These are phyloP conservation scores for Acholoe squamosa DNA, from an alignment of 2,888 invertebrate species.

Conservation along the genomic window DNA sequence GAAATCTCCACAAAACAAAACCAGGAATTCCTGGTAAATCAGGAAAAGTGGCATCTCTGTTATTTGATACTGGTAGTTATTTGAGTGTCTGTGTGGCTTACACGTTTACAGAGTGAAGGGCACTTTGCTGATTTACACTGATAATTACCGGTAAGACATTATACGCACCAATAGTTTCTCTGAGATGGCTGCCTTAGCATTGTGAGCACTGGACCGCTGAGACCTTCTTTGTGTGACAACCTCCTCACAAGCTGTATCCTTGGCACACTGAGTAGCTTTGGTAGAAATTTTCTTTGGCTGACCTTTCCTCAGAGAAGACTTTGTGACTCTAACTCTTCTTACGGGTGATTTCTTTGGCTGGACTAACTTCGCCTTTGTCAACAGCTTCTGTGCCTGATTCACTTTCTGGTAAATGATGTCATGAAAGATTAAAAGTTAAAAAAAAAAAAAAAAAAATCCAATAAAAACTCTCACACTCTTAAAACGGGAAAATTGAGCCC, in stretches of 20 bases:
- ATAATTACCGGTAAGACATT: too few relatives aligned
- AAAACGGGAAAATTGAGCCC: too few relatives aligned
- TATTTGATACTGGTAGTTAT: too few relatives aligned
- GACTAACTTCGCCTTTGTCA: neutral
- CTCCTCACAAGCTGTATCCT: neutral
- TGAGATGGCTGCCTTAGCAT: constrained; percentile 55
- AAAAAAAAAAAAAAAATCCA: too few relatives aligned
- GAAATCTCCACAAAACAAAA: too few relatives aligned
- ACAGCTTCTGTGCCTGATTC: constrained; percentile 31
- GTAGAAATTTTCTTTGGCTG: neutral
- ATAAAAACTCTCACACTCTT: too few relatives aligned
- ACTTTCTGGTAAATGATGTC: neutral
- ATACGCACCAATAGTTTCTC: constrained; percentile 39
- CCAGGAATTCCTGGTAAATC: too few relatives aligned
- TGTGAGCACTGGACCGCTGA: neutral
- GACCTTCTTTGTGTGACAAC: constrained; percentile 8
- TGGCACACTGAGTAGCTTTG: neutral
- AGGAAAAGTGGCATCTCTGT: too few relatives aligned
- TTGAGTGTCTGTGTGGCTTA: too few relatives aligned
- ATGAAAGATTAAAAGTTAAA: too few relatives aligned
- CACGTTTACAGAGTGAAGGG: too few relatives aligned
- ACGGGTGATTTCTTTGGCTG: neutral
- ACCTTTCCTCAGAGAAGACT: neutral
- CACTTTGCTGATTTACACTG: too few relatives aligned
- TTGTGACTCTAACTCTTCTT: neutral